A percentile compares a stretch with the other conserved stretches of the same genome.
Conservation (phyloP, 1,140 invertebrate species). For the Macrostomum lignano region DNA sequence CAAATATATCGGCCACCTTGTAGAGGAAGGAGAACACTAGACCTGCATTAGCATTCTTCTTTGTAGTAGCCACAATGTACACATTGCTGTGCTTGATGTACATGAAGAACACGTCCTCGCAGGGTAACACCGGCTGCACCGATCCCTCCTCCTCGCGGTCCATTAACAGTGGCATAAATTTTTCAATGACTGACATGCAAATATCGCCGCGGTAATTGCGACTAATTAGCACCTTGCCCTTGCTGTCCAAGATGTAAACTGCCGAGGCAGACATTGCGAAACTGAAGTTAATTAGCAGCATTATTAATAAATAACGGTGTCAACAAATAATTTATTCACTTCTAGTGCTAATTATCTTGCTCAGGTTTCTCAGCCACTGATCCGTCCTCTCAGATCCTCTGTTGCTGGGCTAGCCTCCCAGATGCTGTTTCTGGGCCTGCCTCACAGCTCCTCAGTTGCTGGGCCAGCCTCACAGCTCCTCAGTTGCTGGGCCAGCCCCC, state of each 20-base stretch:
- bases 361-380: no score
- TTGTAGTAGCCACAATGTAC: conserved; percentile 81
- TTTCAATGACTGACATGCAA: conserved; percentile 79
- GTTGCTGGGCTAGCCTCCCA: no score
- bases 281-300: no score
- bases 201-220: conserved; percentile 92
- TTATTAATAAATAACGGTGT: no score
- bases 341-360: no score
- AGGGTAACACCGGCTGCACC: conserved; percentile 63
- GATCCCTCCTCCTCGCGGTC: conserved; percentile 87
- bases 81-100: conserved; percentile 97
- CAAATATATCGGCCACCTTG: no score
- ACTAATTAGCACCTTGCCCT: conserved; percentile 83
- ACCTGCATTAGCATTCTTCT: conserved; percentile 88
- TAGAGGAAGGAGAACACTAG: conserved; percentile 84
- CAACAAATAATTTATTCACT: no score
- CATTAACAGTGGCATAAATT: conserved; percentile 94
- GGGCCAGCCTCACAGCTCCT: no score
- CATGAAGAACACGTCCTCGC: conserved; percentile 62
- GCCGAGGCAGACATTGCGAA: conserved; percentile 42
- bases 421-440: no score
- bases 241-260: conserved; percentile 84
- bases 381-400: no score
- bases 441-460: no score
- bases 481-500: no score